phyloP scores from a whole-genome alignment of 2,888 invertebrate genomes.

The Scaptomyza polygonia region DNA sequence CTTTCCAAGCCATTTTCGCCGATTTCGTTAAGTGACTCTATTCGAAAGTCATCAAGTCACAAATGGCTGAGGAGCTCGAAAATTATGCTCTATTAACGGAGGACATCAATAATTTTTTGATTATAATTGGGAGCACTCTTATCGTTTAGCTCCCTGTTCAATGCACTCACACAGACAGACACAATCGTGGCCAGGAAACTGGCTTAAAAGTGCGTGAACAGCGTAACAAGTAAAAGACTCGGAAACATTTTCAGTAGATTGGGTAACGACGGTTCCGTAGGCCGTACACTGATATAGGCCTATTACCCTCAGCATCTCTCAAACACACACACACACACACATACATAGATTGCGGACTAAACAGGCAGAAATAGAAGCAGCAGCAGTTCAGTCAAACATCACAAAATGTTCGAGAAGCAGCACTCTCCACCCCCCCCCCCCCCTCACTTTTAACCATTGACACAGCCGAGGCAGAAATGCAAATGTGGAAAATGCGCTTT shows the following conservation, averaged over 20 bases:
- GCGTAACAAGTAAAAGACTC: slow-evolving; percentile 45
- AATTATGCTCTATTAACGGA: slow-evolving; percentile 39
- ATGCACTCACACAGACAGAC: neutral
- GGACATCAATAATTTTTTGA: slow-evolving; percentile 23
- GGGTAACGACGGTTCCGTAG: slow-evolving; percentile 14
- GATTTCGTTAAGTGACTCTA: neutral
- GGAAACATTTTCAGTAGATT: slow-evolving; percentile 17
- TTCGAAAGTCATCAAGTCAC: neutral
- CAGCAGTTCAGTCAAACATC: slow-evolving; percentile 75
- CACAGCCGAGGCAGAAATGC: neutral
- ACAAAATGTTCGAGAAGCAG: slow-evolving; percentile 50
- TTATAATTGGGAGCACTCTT: slow-evolving; percentile 27
- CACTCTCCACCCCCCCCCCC: neutral
- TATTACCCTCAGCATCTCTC: slow-evolving; percentile 29
- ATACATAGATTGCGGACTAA: slow-evolving; percentile 17
- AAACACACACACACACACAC: slow-evolving; percentile 14
- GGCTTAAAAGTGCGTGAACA: slow-evolving; percentile 49
- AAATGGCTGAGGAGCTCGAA: slow-evolving; percentile 10
- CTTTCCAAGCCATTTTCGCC: no score
- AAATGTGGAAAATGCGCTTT: slow-evolving; percentile 72
- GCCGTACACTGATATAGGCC: slow-evolving; percentile 18
- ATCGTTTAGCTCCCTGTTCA: slow-evolving; percentile 1
- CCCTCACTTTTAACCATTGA: slow-evolving; percentile 23
- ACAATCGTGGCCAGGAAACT: slow-evolving; percentile 33
- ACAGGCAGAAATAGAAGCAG: slow-evolving; percentile 41